Evolutionary conservation across 1,140 invertebrate genomes (phyloP), one percentile per base, ranked within the genome.

Genomic region (Panulirus ornatus): DNA sequence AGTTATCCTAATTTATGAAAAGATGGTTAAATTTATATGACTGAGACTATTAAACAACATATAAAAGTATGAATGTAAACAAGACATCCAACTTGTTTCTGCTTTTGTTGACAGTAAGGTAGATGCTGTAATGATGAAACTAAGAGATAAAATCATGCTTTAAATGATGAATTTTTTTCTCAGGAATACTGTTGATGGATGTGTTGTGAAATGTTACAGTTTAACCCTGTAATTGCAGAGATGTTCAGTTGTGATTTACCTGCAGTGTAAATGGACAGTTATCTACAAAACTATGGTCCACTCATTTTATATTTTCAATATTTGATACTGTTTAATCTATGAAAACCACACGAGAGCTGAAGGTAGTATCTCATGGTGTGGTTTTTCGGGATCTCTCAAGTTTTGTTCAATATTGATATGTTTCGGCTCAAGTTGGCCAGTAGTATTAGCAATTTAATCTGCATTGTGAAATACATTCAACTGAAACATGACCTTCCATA

Each of bases 401-500:
- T 66, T 66, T 66, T 66, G 58, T 66, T 66, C n/a, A 66, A 22
- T 27, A 6, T 66, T 66, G 58, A 11, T 78, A 30, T 40, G n/a
- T 42, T n/a, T 9, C 27, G 40, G 22, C 22, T 44, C n/a, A 47
- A 78, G 73, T 44, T 78, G 40, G 30, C 40, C 75, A 78, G 22
- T 78, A 47, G 75, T 44, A 78, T 30, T 44, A 47, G 11, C 8
- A 27, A 44, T n/a, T 78, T 47, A 47, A 78, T 78, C n/a, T 78
- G 75, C 22, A 78, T 22, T 44, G 22, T 44, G 38, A 47, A 78
- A 47, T 78, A 78, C 40, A 44, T 42, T 78, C 27, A 44, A 44
- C 40, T 44, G 40, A 47, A 78, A 44, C 30, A n/a, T 78, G 22
- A 78, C 75, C 75, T 44, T 78, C 75, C 75, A 78, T 78, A 78